Conservation (phyloP, 2,113 vertebrate species). For the Brienomyrus longianalis region DNA sequence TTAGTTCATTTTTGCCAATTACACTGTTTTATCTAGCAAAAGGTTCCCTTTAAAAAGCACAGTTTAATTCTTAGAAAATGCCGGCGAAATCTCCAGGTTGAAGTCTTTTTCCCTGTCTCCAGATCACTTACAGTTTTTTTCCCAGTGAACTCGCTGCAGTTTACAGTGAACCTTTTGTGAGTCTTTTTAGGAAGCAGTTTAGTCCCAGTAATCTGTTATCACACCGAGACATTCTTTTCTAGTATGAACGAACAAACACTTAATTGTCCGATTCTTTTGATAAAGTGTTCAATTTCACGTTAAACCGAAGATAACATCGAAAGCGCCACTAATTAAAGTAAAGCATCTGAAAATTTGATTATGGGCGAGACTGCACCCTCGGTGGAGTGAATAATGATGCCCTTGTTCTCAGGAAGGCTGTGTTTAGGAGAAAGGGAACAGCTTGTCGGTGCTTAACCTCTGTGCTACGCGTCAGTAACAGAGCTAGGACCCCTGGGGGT, state of each 20-base stretch:
- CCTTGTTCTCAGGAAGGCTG: constrained; percentile 45
- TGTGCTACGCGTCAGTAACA: constrained; percentile 19
- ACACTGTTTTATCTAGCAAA: neutral
- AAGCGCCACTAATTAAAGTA: constrained; percentile 59
- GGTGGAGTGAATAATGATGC: constrained; percentile 53
- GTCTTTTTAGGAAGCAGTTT: neutral
- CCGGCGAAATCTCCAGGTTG: neutral
- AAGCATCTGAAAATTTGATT: constrained; percentile 60
- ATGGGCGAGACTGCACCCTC: constrained; percentile 46
- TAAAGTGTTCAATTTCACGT: constrained; percentile 53
- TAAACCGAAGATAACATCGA: constrained; percentile 55
- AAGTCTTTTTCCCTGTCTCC: neutral
- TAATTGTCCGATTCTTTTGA: constrained; percentile 45
- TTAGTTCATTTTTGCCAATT: neutral
- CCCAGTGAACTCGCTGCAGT: neutral
- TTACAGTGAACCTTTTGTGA: neutral
- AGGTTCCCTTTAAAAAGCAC: neutral
- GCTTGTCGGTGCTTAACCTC: constrained; percentile 53
- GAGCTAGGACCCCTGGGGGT: neutral
- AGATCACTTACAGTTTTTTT: neutral
- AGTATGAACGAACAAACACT: constrained; percentile 26
- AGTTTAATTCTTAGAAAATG: neutral
- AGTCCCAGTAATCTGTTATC: neutral
- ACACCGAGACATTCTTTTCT: constrained; percentile 10
- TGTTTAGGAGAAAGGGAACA: constrained; percentile 38